Evolutionary conservation across 1,140 invertebrate species (phyloP).

Genomic region (Heliconius nattereri): DNA sequence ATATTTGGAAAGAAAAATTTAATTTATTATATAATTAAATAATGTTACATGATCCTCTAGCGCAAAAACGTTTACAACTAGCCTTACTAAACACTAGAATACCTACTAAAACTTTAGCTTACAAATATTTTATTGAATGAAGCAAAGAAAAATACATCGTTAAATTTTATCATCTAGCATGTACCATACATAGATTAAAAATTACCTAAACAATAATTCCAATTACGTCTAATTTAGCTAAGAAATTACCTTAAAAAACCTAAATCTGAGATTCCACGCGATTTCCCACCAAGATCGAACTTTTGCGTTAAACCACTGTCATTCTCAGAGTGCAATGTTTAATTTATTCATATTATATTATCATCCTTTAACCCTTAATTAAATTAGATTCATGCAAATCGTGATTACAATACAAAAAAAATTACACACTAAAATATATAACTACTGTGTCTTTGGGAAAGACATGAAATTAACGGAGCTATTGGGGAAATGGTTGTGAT

Average conservation of each 20-base stretch:
- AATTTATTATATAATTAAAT: slow-evolving; percentile 5
- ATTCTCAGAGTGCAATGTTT: neutral
- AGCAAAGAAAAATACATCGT: neutral
- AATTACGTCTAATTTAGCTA: slow-evolving; percentile 3
- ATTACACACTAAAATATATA: neutral
- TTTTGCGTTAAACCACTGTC: neutral
- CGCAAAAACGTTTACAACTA: neutral
- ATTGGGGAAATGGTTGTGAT: slow-evolving; percentile 10
- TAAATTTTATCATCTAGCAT: neutral
- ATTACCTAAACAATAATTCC: neutral
- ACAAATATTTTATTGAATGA: neutral
- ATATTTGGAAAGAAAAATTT: neutral
- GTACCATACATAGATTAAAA: slow-evolving; percentile 2
- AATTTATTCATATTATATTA: neutral
- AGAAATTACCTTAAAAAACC: neutral
- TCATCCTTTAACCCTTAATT: neutral
- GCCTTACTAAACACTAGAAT: neutral
- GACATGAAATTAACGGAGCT: neutral
- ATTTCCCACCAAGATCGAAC: neutral
- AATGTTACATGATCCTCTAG: neutral
- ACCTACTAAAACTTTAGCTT: neutral
- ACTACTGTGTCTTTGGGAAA: neutral
- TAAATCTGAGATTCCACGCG: neutral
- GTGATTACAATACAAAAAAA: neutral
- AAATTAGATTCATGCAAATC: slow-evolving; percentile 2